phyloP scores from a whole-genome alignment of 2,797 vertebrate genomes.

The Galaxias olidus region DNA sequence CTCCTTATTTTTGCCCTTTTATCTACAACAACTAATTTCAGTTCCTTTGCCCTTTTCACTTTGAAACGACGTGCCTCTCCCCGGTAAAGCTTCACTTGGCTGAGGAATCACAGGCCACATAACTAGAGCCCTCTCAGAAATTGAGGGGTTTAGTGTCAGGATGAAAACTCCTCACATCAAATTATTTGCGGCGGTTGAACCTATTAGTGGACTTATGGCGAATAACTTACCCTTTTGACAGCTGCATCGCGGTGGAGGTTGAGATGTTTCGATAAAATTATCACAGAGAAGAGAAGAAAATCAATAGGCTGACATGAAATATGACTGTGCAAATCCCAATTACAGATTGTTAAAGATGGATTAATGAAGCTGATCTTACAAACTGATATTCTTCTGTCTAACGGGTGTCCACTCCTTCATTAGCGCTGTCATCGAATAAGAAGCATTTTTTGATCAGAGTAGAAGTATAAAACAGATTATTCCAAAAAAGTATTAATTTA shows the following conservation, averaged over 20 bases:
- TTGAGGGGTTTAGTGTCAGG: conserved; percentile 93
- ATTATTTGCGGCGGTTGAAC: conserved; percentile 87
- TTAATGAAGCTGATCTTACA: conserved; percentile 77
- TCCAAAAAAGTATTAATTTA: too few relatives aligned
- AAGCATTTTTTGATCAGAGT: conserved; percentile 34
- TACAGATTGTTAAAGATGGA: conserved; percentile 83
- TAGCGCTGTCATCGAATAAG: conserved; percentile 54
- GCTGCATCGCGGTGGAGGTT: conserved; percentile 86
- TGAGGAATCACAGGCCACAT: conserved; percentile 71
- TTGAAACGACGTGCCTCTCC: conserved; percentile 85
- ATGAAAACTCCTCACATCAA: conserved; percentile 90
- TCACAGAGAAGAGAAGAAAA: conserved; percentile 85
- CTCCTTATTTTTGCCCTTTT: conserved; percentile 99
- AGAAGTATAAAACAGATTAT: neutral
- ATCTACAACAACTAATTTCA: conserved; percentile 99
- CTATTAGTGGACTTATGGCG: conserved; percentile 84
- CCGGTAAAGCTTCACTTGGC: conserved; percentile 78
- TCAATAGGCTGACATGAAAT: conserved; percentile 93
- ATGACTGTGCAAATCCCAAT: conserved; percentile 95
- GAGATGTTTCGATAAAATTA: conserved; percentile 95
- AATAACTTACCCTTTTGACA: conserved; percentile 92
- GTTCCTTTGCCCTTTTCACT: conserved; percentile 99
- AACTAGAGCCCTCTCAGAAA: conserved; percentile 80
- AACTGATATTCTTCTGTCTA: conserved; percentile 67
- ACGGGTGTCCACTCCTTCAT: conserved; percentile 56